Evolutionary conservation across 2,888 invertebrate genomes (phyloP).

Genomic region (Anthophora plumipes): DNA sequence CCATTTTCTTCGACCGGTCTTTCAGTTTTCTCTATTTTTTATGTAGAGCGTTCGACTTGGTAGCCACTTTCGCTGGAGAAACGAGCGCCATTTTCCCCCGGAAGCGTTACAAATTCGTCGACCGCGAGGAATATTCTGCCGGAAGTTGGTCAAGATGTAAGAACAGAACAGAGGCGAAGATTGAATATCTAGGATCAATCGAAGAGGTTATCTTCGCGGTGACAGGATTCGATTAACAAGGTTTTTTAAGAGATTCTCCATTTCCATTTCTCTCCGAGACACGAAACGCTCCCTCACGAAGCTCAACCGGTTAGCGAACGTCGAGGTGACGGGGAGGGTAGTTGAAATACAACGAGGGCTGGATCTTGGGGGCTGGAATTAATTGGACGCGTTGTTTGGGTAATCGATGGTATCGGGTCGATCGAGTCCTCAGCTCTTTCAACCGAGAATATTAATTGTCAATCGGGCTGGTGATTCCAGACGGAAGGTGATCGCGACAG

Average conservation of each 20-base stretch:
- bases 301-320: background rate
- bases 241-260: conserved; percentile 36
- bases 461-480: conserved; percentile 36
- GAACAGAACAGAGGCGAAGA: conserved; percentile 36
- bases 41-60: too few species aligned
- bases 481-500: conserved; percentile 25
- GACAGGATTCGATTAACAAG: conserved; percentile 39
- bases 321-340: background rate
- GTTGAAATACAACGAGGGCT: conserved; percentile 34
- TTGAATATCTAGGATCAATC: conserved; percentile 28
- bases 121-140: conserved; percentile 11
- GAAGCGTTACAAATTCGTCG: background rate
- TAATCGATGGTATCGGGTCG: conserved; percentile 50
- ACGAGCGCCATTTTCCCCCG: too few species aligned
- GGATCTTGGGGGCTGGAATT: conserved; percentile 45
- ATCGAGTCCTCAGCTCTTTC: conserved; percentile 47
- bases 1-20: too few species aligned
- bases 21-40: too few species aligned
- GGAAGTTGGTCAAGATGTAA: conserved; percentile 15
- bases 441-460: conserved; percentile 56
- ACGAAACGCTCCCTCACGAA: background rate
- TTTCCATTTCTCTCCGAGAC: background rate
- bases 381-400: conserved; percentile 57
- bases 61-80: too few species aligned
- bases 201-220: background rate